A percentile compares a stretch with the other conserved stretches of the same genome.
These are phyloP conservation scores for Brachionus koreanus DNA, from an alignment of 1,140 invertebrate species.

Conservation along the genomic window DNA sequence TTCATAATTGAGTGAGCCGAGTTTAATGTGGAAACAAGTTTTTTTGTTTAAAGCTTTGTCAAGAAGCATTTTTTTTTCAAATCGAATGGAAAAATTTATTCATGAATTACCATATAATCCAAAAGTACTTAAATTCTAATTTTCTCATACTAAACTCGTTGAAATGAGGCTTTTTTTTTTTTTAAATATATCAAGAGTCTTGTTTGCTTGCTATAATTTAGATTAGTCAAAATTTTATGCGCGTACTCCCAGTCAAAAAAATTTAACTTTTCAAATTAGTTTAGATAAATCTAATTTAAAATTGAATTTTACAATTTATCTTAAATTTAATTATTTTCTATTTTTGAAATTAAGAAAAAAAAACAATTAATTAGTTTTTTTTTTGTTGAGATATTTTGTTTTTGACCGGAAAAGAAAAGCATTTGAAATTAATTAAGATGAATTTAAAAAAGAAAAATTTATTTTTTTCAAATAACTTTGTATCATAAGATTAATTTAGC, in stretches of 20 bases:
- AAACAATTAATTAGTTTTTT: no score
- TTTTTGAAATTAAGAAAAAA: no score
- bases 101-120: background rate
- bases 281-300: no score
- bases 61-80: background rate
- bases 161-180: background rate
- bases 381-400: no score
- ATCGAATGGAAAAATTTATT: background rate
- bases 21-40: conserved; percentile 2
- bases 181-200: background rate
- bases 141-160: conserved; percentile 1
- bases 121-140: conserved; percentile 3
- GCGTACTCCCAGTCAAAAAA: no score
- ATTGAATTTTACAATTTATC: no score
- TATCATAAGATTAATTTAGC: no score
- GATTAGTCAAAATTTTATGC: background rate
- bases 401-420: no score
- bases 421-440: no score
- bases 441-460: no score
- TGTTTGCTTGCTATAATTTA: background rate
- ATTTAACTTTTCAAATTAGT: no score
- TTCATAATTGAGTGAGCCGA: background rate
- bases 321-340: background rate
- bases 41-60: background rate
- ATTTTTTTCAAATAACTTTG: no score